Evolutionary conservation across 2,888 invertebrate species (phyloP), one percentile per base, ranked within the genome.

Genomic region (Aphodius sticticus): DNA sequence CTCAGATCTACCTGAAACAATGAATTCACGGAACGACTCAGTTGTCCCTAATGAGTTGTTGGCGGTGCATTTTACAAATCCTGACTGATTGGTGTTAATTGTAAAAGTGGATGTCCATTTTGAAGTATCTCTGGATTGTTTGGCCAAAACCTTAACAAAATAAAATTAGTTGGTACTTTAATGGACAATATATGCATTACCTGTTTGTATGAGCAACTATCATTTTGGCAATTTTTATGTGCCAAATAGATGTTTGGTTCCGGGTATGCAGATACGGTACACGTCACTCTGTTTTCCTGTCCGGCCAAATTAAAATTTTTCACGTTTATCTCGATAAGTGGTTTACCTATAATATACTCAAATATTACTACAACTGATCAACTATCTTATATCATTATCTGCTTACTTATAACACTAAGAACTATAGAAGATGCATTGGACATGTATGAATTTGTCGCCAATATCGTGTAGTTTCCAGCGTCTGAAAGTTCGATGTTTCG

Each of bases 401-500:
- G 26, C 26, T 26, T 26, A 26, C 26, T 26, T 26, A 26, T 86
- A 16, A 94, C 92, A 35, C 90, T 89, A 2, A 94, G 86, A 70
- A 90, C 90, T 74, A 93, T 90, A 75, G 89, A 87, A 3, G 92
- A 82, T 0, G 84, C 85, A 82, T 91, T 88, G 0, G 86, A 86
- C 70, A 87, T 87, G 26, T 87, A 86, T 6, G 87, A 87, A 84
- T 93, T 93, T 6, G 86, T 86, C 0, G 92, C 93, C 69, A 88
- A 87, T 5, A 94, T 87, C 0, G 88, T 87, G 85, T 94, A 94
- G 16, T 86, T 86, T 15, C 94, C 94, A 81, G 90, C 91, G 85
- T 94, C 93, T 5, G 85, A 83, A 4, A 93, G 86, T 26, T 88
- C 88, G 0, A 92, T 87, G 75, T 89, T 88, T 14, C 88, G 88